Conservation (phyloP, 1,140 invertebrate species). For the Listronotus bonariensis region DNA sequence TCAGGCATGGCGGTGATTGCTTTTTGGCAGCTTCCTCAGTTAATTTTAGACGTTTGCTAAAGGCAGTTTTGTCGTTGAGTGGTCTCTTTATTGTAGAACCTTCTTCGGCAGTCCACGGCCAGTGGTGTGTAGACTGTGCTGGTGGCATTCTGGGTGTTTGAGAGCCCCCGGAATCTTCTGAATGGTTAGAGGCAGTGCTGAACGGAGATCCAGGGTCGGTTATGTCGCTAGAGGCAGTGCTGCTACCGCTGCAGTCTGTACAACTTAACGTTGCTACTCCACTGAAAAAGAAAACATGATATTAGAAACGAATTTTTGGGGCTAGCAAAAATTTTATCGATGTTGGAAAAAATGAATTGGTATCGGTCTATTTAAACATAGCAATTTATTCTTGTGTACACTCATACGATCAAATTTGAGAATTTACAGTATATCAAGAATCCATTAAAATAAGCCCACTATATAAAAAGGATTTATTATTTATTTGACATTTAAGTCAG, state of each 20-base stretch:
- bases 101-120: slow-evolving; percentile 52
- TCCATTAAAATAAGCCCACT: too few relatives aligned
- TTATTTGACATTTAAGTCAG: too few relatives aligned
- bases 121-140: slow-evolving; percentile 58
- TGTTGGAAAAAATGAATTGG: too few relatives aligned
- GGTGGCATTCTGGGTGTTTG: slow-evolving; percentile 55
- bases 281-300: slow-evolving; percentile 59
- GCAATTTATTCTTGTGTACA: too few relatives aligned
- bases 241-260: slow-evolving; percentile 64
- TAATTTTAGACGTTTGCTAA: slow-evolving; percentile 41
- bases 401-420: too few relatives aligned
- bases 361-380: too few relatives aligned
- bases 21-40: slow-evolving; percentile 33
- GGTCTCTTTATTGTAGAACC: slow-evolving; percentile 41
- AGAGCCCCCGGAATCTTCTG: slow-evolving; percentile 50
- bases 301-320: too few relatives aligned
- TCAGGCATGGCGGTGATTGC: slow-evolving; percentile 41
- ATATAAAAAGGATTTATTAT: too few relatives aligned
- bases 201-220: slow-evolving; percentile 81
- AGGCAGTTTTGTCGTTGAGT: slow-evolving; percentile 46
- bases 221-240: slow-evolving; percentile 73
- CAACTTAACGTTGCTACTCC: slow-evolving; percentile 72
- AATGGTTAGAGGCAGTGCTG: slow-evolving; percentile 63
- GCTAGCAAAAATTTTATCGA: too few relatives aligned
- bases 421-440: too few relatives aligned